These are phyloP conservation scores for Ophion obscuratus DNA, from an alignment of 2,888 invertebrate species.

Conservation along the genomic window DNA sequence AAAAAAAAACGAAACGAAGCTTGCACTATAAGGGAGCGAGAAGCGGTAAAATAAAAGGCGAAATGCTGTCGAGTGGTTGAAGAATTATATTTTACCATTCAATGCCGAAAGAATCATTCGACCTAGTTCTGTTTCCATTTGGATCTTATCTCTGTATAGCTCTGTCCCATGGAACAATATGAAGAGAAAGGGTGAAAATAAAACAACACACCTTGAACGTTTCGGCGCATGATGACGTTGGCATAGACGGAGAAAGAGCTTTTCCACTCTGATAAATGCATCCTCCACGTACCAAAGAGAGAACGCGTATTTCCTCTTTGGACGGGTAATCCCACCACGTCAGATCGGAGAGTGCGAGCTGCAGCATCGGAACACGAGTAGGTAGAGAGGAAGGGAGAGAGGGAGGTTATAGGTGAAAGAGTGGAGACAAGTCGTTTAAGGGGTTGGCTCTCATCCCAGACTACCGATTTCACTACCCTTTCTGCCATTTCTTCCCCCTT, in stretches of 20 bases:
- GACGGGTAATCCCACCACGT: constrained; percentile 76
- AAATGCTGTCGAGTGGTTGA: neutral
- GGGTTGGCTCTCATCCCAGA: constrained; percentile 24
- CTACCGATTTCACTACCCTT: constrained; percentile 22
- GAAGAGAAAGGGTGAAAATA: constrained; percentile 7
- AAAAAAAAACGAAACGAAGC: no score
- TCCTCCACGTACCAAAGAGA: constrained; percentile 67
- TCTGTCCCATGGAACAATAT: constrained; percentile 19
- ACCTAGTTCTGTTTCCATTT: constrained; percentile 44
- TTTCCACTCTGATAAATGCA: constrained; percentile 73
- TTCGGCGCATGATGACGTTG: constrained; percentile 18
- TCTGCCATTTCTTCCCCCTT: neutral
- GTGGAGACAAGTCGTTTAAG: constrained; percentile 36
- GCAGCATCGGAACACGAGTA: constrained; percentile 4
- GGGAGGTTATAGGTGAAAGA: constrained; percentile 44
- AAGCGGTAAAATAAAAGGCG: neutral
- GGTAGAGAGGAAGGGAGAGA: constrained; percentile 1
- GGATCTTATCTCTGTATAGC: constrained; percentile 13
- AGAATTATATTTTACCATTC: constrained; percentile 39
- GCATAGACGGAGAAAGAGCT: constrained; percentile 14
- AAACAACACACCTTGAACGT: constrained; percentile 16
- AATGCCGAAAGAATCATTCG: constrained; percentile 29
- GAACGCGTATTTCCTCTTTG: constrained; percentile 77
- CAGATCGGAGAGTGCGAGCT: constrained; percentile 73
- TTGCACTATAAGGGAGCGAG: neutral